A percentile compares a stretch with the other conserved stretches of the same genome.
Conservation (phyloP, 2,113 vertebrate species). For the Etia nguti region DNA sequence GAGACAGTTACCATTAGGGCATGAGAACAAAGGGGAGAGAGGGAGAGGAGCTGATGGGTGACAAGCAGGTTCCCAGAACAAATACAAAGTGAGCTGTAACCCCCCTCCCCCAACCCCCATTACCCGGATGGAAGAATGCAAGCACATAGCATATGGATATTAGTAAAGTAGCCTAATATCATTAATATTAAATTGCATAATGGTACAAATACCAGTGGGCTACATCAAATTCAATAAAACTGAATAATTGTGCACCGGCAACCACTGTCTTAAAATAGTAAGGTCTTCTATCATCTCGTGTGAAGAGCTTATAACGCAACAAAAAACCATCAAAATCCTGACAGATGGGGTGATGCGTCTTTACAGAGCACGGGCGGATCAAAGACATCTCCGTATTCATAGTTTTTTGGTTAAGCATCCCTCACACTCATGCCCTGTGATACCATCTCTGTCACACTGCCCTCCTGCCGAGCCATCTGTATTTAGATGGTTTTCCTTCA, state of each 20-base stretch:
- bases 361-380: conserved; percentile 28
- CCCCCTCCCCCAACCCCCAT: neutral
- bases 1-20: conserved; percentile 24
- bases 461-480: conserved; percentile 29
- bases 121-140: neutral
- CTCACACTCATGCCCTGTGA: conserved; percentile 7
- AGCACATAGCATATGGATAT: conserved; percentile 1
- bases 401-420: conserved; percentile 37
- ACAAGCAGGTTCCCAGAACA: conserved; percentile 22
- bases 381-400: conserved; percentile 45
- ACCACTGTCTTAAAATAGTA: conserved; percentile 55
- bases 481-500: conserved; percentile 4
- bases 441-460: conserved; percentile 16
- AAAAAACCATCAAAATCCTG: conserved; percentile 34
- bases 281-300: conserved; percentile 44
- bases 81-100: conserved; percentile 17
- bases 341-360: conserved; percentile 55
- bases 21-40: neutral
- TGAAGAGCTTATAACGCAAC: conserved; percentile 50
- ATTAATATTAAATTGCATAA: neutral
- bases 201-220: neutral
- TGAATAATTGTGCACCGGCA: conserved; percentile 39
- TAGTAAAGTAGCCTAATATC: conserved; percentile 5
- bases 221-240: conserved; percentile 12
- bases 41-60: conserved; percentile 10